Percentiles rank a stretch among this genome's conserved stretches.
Conservation (phyloP, 30 jellyfish, hydroid and myxozoan genomes). For the Aurelia aurita region DNA sequence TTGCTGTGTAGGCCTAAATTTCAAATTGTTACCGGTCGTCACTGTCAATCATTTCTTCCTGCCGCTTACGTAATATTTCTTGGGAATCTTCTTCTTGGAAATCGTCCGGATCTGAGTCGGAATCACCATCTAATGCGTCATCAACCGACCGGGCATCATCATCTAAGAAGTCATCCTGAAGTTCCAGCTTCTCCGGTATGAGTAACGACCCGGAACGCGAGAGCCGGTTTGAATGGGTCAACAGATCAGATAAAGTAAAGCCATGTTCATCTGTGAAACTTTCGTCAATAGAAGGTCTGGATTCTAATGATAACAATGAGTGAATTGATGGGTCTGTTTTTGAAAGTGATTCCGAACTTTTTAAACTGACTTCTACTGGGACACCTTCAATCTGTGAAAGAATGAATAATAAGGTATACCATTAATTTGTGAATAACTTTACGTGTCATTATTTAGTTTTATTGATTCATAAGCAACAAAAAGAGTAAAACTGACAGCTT, state of each 20-base stretch:
- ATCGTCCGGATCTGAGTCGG: slow-evolving; percentile 64
- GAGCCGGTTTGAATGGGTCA: slow-evolving; percentile 57
- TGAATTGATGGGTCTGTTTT: slow-evolving; percentile 67
- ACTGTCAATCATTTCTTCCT: slow-evolving; percentile 76
- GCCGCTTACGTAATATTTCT: slow-evolving; percentile 55
- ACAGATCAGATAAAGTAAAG: slow-evolving; percentile 69
- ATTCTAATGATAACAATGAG: slow-evolving; percentile 57
- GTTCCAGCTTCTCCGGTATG: slow-evolving; percentile 90
- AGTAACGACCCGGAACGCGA: slow-evolving; percentile 73
- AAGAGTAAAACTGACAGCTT: too few species aligned
- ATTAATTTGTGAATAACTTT: too few species aligned
- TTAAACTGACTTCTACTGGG: slow-evolving; percentile 62
- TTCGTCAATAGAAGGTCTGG: slow-evolving; percentile 16
- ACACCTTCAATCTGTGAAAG: slow-evolving; percentile 58
- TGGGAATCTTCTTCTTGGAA: slow-evolving; percentile 57
- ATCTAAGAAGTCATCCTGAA: slow-evolving; percentile 86
- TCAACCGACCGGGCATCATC: slow-evolving; percentile 80
- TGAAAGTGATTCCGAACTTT: slow-evolving; percentile 68
- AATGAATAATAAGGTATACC: neutral
- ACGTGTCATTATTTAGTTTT: too few species aligned
- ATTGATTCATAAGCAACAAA: too few species aligned
- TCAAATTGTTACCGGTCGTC: too few species aligned
- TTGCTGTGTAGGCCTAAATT: too few species aligned
- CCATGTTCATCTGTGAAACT: slow-evolving; percentile 62
- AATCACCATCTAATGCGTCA: slow-evolving; percentile 66